Evolutionary conservation across 1,140 invertebrate genomes (phyloP), one percentile per base, ranked within the genome.

Genomic region (Euwallacea fornicatus): DNA sequence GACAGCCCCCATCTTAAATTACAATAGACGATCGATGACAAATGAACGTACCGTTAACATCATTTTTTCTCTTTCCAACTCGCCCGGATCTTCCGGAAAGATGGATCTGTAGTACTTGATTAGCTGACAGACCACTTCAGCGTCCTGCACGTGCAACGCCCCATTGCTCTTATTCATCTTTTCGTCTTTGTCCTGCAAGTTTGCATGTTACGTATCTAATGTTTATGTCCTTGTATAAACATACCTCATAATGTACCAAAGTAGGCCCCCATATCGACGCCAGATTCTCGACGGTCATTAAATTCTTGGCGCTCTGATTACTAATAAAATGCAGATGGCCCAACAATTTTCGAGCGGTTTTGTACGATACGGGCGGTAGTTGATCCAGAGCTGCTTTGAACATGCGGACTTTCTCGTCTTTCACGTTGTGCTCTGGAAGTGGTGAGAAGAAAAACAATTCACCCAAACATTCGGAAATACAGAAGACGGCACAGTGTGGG

Each of bases 231-330:
- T 33, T 50, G 46, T 50, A 3, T 50, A 13, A 11, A 53, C 60
- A 69, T 74, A 87, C 86, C 53, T 90, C 88, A 4, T 88, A 85
- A 69, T 91, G 90, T 86, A 94, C 88, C 54, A 94, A 81, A 6
- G 91, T 93, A 2, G 93, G 92, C 0, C 91, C 92, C 91, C 92
- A 94, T 50, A 94, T 88, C 0, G 92, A 86, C 6, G 92, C 90
- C n/a, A 95, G 82, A 80, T 94, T 95, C 58, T 90, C 87, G 0
- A 90, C 85, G 53, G 84, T 88, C 93, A 95, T 95, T 54, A 90
- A 84, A 79, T 95, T 95, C 59, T 87, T 87, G 4, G 88, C 83
- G 74, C 86, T 85, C 78, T 93, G 89, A 0, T 88, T 87, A 72
- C 88, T 87, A n/a, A 95, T 85, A 74, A 91, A 92, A 78, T 91